Conservation (phyloP, 37 sponge, comb jelly and placozoan species). For the Ianthella basta region DNA sequence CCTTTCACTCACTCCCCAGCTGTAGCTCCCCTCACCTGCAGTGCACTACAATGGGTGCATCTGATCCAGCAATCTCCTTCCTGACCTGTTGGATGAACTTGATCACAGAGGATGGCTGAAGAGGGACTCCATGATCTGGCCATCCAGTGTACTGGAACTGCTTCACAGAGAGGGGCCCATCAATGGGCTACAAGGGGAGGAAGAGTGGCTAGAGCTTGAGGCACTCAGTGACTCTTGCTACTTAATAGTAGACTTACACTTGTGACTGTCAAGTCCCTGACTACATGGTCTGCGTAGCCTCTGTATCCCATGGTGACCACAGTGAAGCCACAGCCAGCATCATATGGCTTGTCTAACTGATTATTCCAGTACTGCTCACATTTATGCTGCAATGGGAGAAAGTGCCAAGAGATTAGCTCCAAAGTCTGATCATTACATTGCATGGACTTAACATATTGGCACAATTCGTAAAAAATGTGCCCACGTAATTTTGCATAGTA, state of each 20-base stretch:
- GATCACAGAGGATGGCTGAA: constrained; percentile 33
- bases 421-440: no score
- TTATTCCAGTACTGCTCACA: constrained; percentile 84
- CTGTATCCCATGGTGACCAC: constrained; percentile 34
- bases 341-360: constrained; percentile 37
- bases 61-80: background rate
- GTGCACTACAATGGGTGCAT: constrained; percentile 22
- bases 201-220: no score
- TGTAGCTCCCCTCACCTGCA: background rate
- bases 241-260: no score
- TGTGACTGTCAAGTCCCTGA: constrained; percentile 39
- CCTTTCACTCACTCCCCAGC: no score
- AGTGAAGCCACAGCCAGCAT: background rate
- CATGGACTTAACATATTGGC: no score
- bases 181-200: no score
- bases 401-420: no score
- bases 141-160: constrained; percentile 54
- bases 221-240: no score
- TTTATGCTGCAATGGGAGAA: background rate
- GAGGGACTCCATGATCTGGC: constrained; percentile 62
- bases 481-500: no score
- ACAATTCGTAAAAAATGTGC: no score
- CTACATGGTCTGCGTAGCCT: constrained; percentile 72
- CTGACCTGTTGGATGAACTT: constrained; percentile 26
- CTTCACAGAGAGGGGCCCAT: no score